Percentiles rank a stretch among this genome's conserved stretches.
Evolutionary conservation across 1,140 invertebrate genomes (phyloP).

Genomic region (Chironomus tepperi): DNA sequence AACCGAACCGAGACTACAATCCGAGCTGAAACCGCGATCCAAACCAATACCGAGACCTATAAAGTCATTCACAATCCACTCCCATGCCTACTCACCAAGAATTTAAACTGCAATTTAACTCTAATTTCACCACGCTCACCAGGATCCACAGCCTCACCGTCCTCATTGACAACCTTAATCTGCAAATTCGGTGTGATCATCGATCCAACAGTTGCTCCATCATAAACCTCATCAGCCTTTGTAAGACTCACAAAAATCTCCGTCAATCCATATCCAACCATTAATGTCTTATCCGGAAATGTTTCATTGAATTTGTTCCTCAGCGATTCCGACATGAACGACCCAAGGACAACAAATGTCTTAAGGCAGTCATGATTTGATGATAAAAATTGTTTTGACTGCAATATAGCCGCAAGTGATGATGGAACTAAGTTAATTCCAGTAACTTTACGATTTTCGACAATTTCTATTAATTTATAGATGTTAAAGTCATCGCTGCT

Average conservation of each 20-base stretch:
- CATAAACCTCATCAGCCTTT: neutral
- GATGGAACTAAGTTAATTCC: neutral
- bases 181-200: neutral
- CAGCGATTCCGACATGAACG: neutral
- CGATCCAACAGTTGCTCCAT: neutral
- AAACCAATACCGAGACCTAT: too few species aligned
- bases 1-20: too few species aligned
- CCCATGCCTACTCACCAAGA: neutral
- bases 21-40: too few species aligned
- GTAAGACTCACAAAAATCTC: neutral
- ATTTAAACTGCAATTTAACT: neutral
- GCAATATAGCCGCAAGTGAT: neutral
- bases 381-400: neutral
- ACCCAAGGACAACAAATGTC: neutral
- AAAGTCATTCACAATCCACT: too few species aligned
- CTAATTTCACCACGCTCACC: slow-evolving; percentile 22
- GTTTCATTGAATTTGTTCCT: neutral
- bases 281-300: neutral
- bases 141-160: neutral
- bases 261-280: slow-evolving; percentile 1
- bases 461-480: slow-evolving; percentile 32
- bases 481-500: slow-evolving; percentile 29
- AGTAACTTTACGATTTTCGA: slow-evolving; percentile 29
- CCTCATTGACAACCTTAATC: slow-evolving; percentile 18
- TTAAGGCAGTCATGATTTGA: neutral